phyloP scores from a whole-genome alignment of 2,888 invertebrate genomes.

The Noctua pronuba region DNA sequence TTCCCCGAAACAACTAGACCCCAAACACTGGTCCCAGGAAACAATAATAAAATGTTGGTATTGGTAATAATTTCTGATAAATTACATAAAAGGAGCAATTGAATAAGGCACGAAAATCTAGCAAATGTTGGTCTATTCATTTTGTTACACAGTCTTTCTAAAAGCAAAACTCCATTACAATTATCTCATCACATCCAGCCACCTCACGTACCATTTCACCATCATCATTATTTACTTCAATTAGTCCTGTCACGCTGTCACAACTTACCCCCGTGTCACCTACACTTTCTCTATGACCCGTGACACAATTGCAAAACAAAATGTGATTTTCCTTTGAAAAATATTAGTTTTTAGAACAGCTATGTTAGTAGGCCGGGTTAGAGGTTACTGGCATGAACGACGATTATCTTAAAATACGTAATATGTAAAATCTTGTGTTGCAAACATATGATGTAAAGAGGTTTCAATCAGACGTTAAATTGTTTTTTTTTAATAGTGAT shows the following conservation, averaged over 20 bases:
- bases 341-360: conserved; percentile 76
- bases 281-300: conserved; percentile 87
- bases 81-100: background rate
- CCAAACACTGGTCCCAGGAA: background rate
- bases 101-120: background rate
- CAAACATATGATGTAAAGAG: conserved; percentile 59
- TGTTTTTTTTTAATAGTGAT: conserved; percentile 37
- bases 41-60: background rate
- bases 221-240: conserved; percentile 58
- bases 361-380: conserved; percentile 80
- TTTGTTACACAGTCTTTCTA: background rate
- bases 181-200: conserved; percentile 43
- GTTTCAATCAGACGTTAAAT: conserved; percentile 50
- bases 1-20: background rate
- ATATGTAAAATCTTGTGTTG: conserved; percentile 65
- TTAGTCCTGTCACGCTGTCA: conserved; percentile 45
- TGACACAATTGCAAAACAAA: conserved; percentile 82
- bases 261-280: conserved; percentile 36
- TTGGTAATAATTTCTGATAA: background rate
- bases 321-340: conserved; percentile 80
- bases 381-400: conserved; percentile 61
- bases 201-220: conserved; percentile 54
- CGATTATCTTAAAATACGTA: conserved; percentile 62
- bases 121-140: background rate
- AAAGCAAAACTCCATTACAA: background rate